Evolutionary conservation across 2,113 vertebrate species (phyloP).

Genomic region (Craseonycteris thonglongyai): DNA sequence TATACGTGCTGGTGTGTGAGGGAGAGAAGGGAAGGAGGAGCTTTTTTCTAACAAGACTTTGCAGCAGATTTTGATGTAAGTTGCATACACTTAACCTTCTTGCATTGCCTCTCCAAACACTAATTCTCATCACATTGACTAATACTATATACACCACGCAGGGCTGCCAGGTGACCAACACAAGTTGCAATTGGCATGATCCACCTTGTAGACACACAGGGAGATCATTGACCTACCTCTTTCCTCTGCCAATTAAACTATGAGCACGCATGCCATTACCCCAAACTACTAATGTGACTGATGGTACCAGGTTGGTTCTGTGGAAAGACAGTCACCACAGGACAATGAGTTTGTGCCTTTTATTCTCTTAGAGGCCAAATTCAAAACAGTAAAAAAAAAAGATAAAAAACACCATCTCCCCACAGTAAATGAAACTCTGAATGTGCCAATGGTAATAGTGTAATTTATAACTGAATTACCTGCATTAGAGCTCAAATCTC

Average conservation of each 20-base stretch:
- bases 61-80: not conserved
- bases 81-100: not conserved
- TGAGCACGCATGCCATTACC: not conserved
- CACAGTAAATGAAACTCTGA: not conserved
- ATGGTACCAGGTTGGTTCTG: not conserved
- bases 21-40: not conserved
- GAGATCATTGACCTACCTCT: not conserved
- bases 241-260: not conserved
- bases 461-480: not conserved
- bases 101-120: not conserved
- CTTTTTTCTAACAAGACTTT: not conserved
- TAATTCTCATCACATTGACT: not conserved
- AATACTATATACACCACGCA: not conserved
- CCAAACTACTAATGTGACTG: not conserved
- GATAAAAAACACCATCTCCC: not conserved
- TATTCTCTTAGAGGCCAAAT: not conserved
- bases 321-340: not conserved
- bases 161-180: not conserved
- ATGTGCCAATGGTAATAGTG: not conserved
- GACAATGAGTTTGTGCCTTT: not conserved
- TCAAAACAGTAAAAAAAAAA: conserved; percentile 7
- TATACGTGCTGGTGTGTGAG: not conserved
- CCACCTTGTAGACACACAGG: not conserved
- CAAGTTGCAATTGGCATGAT: not conserved
- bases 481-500: not conserved